Percentiles rank a stretch among this genome's conserved stretches.
Conservation (phyloP, 2,113 vertebrate genomes). For the Meles meles region DNA sequence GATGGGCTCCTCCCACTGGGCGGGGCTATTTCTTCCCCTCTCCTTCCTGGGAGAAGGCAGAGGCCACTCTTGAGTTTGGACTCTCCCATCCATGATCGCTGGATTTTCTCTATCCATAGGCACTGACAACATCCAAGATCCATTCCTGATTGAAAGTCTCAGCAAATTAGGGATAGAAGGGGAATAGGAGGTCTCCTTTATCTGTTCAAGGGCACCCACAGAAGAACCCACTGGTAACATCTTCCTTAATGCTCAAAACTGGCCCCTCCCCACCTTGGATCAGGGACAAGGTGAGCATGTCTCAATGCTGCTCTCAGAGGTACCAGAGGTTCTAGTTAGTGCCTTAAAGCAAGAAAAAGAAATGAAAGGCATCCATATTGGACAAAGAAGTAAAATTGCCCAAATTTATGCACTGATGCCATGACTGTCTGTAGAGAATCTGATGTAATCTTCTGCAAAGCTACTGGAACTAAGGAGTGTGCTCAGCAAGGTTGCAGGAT, state of each 20-base stretch:
- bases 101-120: background rate
- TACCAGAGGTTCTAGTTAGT: background rate
- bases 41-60: background rate
- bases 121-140: background rate
- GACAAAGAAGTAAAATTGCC: background rate
- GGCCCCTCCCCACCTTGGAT: too few species aligned
- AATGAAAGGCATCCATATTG: background rate
- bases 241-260: background rate
- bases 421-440: background rate
- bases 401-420: background rate
- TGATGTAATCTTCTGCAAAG: background rate
- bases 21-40: background rate
- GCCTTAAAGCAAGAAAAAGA: background rate
- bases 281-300: background rate
- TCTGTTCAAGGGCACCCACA: background rate
- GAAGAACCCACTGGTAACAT: background rate
- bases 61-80: background rate
- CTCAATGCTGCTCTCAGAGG: background rate
- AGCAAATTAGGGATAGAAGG: background rate
- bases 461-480: background rate
- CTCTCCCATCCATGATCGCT: background rate
- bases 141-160: background rate
- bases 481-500: background rate
- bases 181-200: background rate
- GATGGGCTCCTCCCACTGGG: background rate